phyloP scores from a whole-genome alignment of 2,113 vertebrate species.

The Colius striatus region DNA sequence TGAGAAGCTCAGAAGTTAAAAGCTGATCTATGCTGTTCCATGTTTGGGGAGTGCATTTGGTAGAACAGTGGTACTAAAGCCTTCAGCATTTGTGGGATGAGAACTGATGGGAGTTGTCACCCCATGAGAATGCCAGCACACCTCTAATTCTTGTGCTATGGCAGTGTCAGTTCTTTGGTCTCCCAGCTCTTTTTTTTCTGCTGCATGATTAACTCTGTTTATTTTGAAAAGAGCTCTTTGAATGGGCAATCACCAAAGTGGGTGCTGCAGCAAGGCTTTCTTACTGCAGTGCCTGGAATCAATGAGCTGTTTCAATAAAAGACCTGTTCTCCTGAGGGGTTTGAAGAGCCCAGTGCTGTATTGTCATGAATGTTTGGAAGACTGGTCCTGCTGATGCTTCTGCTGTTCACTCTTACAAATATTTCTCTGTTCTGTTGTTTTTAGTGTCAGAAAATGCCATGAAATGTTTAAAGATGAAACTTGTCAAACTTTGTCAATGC shows the following conservation, averaged over 20 bases:
- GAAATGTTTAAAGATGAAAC: neutral
- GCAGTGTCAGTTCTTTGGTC: neutral
- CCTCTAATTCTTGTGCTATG: neutral
- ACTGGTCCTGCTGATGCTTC: neutral
- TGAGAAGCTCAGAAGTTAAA: neutral
- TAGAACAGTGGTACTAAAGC: neutral
- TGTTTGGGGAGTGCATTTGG: neutral
- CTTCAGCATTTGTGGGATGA: neutral
- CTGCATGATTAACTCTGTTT: neutral
- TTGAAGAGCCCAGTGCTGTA: neutral
- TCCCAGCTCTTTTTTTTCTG: neutral
- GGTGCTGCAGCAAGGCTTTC: neutral
- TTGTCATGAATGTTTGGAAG: neutral
- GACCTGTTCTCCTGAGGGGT: neutral
- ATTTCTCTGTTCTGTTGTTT: neutral
- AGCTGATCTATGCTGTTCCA: neutral
- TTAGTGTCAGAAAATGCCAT: neutral
- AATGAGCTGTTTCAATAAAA: neutral
- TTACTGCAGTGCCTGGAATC: neutral
- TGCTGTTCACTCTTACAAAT: neutral
- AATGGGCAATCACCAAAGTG: neutral
- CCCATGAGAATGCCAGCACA: neutral
- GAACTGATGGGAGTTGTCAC: neutral
- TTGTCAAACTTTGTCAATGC: neutral
- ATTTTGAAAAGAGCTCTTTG: neutral